A percentile compares a stretch with the other conserved stretches of the same genome.
phyloP scores from a whole-genome alignment of 2,797 vertebrate genomes.

The Coccyzus lansbergi region DNA sequence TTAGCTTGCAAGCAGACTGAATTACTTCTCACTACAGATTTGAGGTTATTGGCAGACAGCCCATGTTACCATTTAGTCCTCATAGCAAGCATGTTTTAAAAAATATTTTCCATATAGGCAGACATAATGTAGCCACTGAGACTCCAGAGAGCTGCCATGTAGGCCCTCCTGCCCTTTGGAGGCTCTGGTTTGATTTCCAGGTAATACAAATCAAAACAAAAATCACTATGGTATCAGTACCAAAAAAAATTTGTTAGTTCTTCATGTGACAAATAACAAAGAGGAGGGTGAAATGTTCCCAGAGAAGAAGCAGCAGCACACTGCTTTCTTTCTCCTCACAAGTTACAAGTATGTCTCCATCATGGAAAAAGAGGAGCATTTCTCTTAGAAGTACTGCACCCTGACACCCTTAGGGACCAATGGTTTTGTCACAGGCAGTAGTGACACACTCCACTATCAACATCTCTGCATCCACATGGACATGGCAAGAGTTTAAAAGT shows the following conservation, averaged over 20 bases:
- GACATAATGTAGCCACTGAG: constrained; percentile 36
- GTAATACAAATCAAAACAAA: constrained; percentile 19
- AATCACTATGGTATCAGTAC: background rate
- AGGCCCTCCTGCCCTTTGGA: constrained; percentile 15
- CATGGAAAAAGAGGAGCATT: background rate
- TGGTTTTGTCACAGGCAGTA: background rate
- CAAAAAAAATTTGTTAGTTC: background rate
- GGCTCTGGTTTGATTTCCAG: constrained; percentile 17
- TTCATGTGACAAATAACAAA: background rate
- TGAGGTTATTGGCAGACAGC: constrained; percentile 55
- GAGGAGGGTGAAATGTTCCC: background rate
- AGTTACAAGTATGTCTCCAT: background rate
- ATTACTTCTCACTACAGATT: constrained; percentile 56
- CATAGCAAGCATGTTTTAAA: constrained; percentile 45
- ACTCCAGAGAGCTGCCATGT: constrained; percentile 11
- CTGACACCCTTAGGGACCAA: background rate
- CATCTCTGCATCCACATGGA: background rate
- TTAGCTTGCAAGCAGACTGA: constrained; percentile 39
- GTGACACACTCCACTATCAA: background rate
- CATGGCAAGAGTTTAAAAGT: background rate
- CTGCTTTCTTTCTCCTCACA: background rate
- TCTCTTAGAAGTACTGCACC: background rate
- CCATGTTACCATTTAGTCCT: constrained; percentile 61
- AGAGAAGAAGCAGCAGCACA: background rate
- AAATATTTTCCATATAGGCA: constrained; percentile 45